Conservation (phyloP, 53 echinoderm and acorn worm genomes). For the Patiria pectinifera region DNA sequence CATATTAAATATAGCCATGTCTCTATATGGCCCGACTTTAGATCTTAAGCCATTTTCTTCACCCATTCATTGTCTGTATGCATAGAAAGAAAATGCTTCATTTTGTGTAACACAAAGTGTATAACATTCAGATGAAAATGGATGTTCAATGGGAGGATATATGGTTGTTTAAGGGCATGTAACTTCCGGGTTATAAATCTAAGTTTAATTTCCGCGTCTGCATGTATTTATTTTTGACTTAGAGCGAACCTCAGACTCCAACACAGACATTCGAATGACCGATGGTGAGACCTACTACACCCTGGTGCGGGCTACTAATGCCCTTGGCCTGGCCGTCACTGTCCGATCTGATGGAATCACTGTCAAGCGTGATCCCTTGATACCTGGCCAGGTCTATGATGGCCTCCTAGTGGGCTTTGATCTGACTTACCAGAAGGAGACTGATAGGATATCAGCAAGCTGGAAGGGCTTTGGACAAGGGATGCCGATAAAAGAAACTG, state of each 20-base stretch:
- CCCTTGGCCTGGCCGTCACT: constrained; percentile 36
- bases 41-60: too few species aligned
- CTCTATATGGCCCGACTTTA: too few species aligned
- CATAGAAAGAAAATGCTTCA: too few species aligned
- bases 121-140: too few species aligned
- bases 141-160: too few species aligned
- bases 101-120: too few species aligned
- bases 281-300: constrained; percentile 67
- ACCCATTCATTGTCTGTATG: too few species aligned
- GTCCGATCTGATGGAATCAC: constrained; percentile 70
- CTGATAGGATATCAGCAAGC: constrained; percentile 47
- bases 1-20: too few species aligned
- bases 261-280: constrained; percentile 21
- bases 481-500: not conserved
- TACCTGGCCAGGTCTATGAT: constrained; percentile 73
- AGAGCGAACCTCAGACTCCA: constrained; percentile 31
- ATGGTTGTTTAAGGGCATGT: too few species aligned
- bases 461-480: constrained; percentile 68
- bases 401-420: constrained; percentile 66
- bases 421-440: constrained; percentile 58
- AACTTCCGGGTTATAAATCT: too few species aligned
- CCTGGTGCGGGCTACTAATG: constrained; percentile 64
- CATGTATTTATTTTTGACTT: too few species aligned
- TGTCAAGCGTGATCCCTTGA: constrained; percentile 58
- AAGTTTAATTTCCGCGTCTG: too few species aligned